phyloP scores from a whole-genome alignment of 2,888 invertebrate genomes.

The Cantharis nigra region DNA sequence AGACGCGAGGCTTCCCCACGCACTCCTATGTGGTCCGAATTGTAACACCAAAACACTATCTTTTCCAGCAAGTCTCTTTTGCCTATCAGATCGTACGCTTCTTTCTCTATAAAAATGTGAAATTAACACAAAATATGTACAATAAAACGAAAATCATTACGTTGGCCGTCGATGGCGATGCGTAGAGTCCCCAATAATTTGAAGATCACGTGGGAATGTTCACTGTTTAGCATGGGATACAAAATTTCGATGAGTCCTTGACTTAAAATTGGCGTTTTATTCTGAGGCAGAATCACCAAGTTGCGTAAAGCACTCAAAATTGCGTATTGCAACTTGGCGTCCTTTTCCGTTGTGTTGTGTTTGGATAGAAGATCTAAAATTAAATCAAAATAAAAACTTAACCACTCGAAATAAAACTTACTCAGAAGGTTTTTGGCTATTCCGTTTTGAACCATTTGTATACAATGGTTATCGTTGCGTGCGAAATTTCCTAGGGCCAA shows the following conservation, averaged over 20 bases:
- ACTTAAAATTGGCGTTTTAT: conserved; percentile 74
- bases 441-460: conserved; percentile 78
- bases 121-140: neutral
- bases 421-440: conserved; percentile 73
- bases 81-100: conserved; percentile 69
- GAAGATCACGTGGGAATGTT: conserved; percentile 81
- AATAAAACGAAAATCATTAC: conserved; percentile 52
- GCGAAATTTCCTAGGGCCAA: conserved; percentile 90
- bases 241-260: conserved; percentile 75
- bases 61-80: conserved; percentile 67
- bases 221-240: conserved; percentile 65
- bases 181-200: conserved; percentile 84
- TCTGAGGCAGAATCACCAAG: conserved; percentile 72
- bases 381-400: neutral
- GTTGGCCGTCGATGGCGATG: conserved; percentile 85
- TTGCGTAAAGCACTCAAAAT: conserved; percentile 79
- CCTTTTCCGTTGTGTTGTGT: conserved; percentile 64
- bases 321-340: conserved; percentile 72
- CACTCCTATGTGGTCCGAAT: conserved; percentile 81
- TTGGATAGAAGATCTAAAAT: conserved; percentile 56
- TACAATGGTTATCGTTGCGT: conserved; percentile 82
- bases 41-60: conserved; percentile 75
- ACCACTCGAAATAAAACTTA: conserved; percentile 44
- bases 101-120: conserved; percentile 62
- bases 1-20: conserved; percentile 81